Conservation (phyloP, 2,888 invertebrate species). For the Drosophila vallismaia region DNA sequence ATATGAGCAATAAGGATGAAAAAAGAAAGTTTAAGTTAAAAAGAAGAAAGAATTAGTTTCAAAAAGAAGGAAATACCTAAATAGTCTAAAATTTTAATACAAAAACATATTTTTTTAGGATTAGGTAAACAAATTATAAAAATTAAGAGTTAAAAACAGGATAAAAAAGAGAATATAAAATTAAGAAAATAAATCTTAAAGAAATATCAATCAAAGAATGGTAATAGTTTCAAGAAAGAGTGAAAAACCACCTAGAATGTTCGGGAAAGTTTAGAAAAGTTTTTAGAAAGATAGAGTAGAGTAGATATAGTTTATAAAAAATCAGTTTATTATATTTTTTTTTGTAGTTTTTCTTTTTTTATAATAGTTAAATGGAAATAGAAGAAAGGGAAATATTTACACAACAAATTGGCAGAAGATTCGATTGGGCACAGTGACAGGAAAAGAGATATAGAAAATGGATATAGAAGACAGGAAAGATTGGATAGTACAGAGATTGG, state of each 20-base stretch:
- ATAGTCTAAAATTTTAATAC: no score
- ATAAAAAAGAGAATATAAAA: neutral
- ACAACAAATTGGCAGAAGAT: conserved; percentile 50
- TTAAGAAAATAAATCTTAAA: neutral
- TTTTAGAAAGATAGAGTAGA: neutral
- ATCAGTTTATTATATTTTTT: conserved; percentile 29
- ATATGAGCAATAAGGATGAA: no score
- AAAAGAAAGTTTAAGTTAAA: no score
- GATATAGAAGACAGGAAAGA: conserved; percentile 3
- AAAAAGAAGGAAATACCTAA: no score
- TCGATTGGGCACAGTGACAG: conserved; percentile 24
- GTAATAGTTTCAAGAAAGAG: neutral
- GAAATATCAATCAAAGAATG: neutral
- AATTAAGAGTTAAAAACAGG: neutral
- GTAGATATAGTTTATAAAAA: conserved; percentile 30
- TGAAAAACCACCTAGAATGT: neutral
- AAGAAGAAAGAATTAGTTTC: no score
- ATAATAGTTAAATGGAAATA: conserved; percentile 42
- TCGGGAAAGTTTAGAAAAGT: neutral
- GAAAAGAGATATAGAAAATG: neutral
- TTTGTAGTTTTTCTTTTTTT: conserved; percentile 29
- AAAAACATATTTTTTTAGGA: no score
- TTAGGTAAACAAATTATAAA: neutral
- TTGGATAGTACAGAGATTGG: neutral
- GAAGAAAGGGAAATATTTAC: conserved; percentile 60